Evolutionary conservation across 2,113 vertebrate genomes (phyloP), one percentile per base, ranked within the genome.

Genomic region (mouse (Mus musculus)): DNA sequence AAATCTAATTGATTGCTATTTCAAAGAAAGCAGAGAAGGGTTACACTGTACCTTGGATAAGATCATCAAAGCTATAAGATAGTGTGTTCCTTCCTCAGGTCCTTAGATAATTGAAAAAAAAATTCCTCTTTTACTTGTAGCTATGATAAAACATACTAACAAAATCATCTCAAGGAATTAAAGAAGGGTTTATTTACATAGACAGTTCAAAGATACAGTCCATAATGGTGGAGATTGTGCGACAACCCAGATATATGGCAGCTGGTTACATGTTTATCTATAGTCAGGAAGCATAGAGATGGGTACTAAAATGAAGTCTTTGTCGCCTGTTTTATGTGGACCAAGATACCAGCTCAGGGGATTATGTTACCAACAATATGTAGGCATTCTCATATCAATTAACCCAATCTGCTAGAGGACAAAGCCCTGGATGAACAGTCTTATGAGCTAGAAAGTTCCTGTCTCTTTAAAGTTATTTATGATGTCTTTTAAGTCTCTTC

Each of bases 271-370:
- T 42, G 14, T 39, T 42, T 42, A 11, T 1, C 39, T 46, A 10
- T 14, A 49, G 4, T 7, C 16, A 49, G 26, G 3, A 46, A 46
- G 14, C 36, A 67, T 17, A 49, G 16, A 67, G 28, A 42, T 59
- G 80, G 19, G 28, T 86, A 42, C 28, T 67, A 46, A 11, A 12
- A 33, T 46, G 10, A 39, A 8, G 19, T 33, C 63, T 67, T 67
- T 49, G 5, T 36, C 63, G 36, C 30, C 30, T 52, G 49, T 67
- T 87, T 10, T 30, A 17, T 87, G 26, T 9, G 33, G 16, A 13
- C 17, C 4, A 49, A 4, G 42, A 77, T 49, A 46, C 11, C 3
- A 46, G 14, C 5, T 11, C 9, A 11, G n/a, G 7, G 0, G 7
- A 65, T 65, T 28, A 19, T 65, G 39, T 28, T 19, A 65, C 28